Evolutionary conservation across 2,113 vertebrate species (phyloP).

Genomic region (Pyrgilauda ruficollis): DNA sequence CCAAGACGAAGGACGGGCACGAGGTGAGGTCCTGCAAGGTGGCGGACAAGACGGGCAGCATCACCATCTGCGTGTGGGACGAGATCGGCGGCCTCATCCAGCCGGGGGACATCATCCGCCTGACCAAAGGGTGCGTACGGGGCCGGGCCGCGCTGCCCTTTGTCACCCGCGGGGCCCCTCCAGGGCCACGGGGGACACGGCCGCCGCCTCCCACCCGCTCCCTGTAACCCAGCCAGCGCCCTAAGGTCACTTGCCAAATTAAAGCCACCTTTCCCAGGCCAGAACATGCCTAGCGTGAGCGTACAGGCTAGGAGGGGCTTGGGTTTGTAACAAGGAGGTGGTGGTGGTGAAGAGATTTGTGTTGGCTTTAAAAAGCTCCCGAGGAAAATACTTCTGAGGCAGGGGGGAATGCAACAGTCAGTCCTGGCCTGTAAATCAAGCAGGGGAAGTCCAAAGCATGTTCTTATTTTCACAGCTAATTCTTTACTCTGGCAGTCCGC

Average conservation of each 20-base stretch:
- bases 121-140: constrained; percentile 90
- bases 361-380: neutral
- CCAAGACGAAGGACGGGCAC: constrained; percentile 98
- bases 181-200: neutral
- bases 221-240: neutral
- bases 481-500: neutral
- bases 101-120: constrained; percentile 94
- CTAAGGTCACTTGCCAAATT: neutral
- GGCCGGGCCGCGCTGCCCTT: neutral
- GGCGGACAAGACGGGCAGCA: constrained; percentile 96
- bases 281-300: neutral
- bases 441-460: neutral
- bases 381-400: neutral
- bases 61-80: constrained; percentile 98
- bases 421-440: neutral
- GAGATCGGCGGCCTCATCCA: constrained; percentile 94
- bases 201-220: neutral
- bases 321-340: neutral
- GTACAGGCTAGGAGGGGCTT: neutral
- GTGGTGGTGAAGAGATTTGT: neutral
- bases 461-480: neutral
- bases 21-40: constrained; percentile 97
- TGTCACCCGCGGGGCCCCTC: neutral
- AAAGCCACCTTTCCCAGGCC: neutral
- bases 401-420: neutral